A percentile compares a stretch with the other conserved stretches of the same genome.
Conservation (phyloP, 2,888 invertebrate species). For the Plagodis dolabraria region DNA sequence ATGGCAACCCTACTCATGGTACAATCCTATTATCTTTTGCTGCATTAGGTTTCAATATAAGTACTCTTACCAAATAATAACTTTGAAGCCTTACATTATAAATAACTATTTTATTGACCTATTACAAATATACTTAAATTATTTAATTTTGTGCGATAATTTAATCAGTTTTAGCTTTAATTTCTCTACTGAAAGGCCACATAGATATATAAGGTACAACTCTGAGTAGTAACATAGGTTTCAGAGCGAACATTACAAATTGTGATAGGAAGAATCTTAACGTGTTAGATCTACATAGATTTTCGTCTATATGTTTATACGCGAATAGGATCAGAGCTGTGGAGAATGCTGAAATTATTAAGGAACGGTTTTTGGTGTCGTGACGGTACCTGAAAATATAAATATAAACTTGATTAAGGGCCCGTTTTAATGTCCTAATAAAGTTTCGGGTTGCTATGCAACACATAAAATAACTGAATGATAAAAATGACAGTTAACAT, state of each 20-base stretch:
- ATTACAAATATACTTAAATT: not conserved
- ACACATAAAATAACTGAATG: too few relatives aligned
- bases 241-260: conserved; percentile 49
- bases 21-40: too few relatives aligned
- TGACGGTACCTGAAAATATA: conserved; percentile 70
- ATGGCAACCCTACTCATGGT: too few relatives aligned
- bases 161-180: conserved; percentile 39
- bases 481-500: too few relatives aligned
- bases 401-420: conserved; percentile 3
- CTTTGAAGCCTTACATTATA: too few relatives aligned
- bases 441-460: too few relatives aligned
- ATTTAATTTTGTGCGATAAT: conserved; percentile 1
- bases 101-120: not conserved
- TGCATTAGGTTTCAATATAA: too few relatives aligned
- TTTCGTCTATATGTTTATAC: conserved; percentile 43
- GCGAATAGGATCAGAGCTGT: conserved; percentile 43
- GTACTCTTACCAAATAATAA: too few relatives aligned
- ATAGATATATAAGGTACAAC: conserved; percentile 54
- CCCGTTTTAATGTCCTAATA: too few relatives aligned
- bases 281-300: conserved; percentile 46
- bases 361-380: conserved; percentile 61
- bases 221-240: conserved; percentile 55
- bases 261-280: conserved; percentile 47
- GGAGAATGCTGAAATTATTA: conserved; percentile 52
- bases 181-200: conserved; percentile 52